A percentile compares a stretch with the other conserved stretches of the same genome.
These are phyloP conservation scores for Limnodromus scolopaceus DNA, from an alignment of 2,797 vertebrate genomes.

Conservation along the genomic window DNA sequence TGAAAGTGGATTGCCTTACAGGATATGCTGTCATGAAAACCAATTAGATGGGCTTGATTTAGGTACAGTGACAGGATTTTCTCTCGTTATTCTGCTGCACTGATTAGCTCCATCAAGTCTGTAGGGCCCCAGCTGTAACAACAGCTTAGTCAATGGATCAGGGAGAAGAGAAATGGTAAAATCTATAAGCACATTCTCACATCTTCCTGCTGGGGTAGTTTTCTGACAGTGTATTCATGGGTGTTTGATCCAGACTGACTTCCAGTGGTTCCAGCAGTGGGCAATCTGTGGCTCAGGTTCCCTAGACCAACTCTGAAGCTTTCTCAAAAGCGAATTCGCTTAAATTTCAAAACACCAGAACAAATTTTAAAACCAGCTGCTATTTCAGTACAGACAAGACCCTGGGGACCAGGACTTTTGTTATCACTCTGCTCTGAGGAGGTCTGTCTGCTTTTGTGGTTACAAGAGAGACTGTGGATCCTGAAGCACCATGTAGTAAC, in stretches of 20 bases:
- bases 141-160: not conserved
- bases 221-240: not conserved
- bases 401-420: not conserved
- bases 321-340: not conserved
- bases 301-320: not conserved
- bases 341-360: not conserved
- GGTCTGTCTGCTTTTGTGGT: not conserved
- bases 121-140: not conserved
- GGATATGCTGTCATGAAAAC: not conserved
- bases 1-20: not conserved
- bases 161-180: not conserved
- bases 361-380: not conserved
- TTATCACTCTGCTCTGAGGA: not conserved
- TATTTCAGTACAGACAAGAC: not conserved
- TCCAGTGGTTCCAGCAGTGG: not conserved
- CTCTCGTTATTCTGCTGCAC: not conserved
- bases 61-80: not conserved
- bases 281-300: fast-evolving
- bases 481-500: not conserved
- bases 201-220: not conserved
- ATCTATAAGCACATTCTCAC: not conserved
- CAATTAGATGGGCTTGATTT: not conserved
- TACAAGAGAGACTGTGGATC: not conserved
- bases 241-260: not conserved
- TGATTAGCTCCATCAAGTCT: conserved; percentile 17